Evolutionary conservation across 2,113 vertebrate species (phyloP).

Genomic region (Pachypanchax playfairii): DNA sequence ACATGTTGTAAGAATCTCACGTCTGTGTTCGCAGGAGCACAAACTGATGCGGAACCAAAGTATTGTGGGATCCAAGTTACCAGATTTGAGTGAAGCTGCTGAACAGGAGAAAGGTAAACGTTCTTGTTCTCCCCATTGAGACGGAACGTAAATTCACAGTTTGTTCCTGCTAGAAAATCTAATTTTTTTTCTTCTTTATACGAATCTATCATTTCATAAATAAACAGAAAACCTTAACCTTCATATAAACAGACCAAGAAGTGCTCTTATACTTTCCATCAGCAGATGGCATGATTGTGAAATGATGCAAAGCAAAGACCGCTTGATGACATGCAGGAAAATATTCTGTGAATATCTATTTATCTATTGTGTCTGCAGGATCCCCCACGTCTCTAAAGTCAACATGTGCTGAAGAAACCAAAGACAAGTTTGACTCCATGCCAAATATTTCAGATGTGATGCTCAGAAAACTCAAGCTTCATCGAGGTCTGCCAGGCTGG

Average conservation of each 20-base stretch:
- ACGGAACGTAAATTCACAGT: conserved; percentile 34
- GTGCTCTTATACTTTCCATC: conserved; percentile 49
- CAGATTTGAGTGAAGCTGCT: conserved; percentile 90
- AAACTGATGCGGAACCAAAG: conserved; percentile 94
- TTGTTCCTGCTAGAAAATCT: conserved; percentile 34
- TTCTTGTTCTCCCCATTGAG: conserved; percentile 26
- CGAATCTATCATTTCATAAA: conserved; percentile 26
- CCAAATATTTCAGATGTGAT: conserved; percentile 94
- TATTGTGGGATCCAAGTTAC: conserved; percentile 88
- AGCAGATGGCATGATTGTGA: conserved; percentile 65
- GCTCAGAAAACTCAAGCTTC: conserved; percentile 91
- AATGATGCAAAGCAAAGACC: conserved; percentile 8
- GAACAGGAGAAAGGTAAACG: conserved; percentile 93
- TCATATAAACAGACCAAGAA: no score
- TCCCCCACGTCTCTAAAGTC: conserved; percentile 61
- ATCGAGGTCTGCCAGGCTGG: conserved; percentile 89
- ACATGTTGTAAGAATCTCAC: background rate
- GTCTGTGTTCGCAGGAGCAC: conserved; percentile 84
- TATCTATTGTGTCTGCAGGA: conserved; percentile 71
- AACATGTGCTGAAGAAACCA: conserved; percentile 81
- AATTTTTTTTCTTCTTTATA: conserved; percentile 20
- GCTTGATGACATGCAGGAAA: background rate
- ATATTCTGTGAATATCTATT: background rate
- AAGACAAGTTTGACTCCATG: conserved; percentile 87
- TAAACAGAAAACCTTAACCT: conserved; percentile 40